phyloP scores from a whole-genome alignment of 2,113 vertebrate genomes.

The Centropristis striata region DNA sequence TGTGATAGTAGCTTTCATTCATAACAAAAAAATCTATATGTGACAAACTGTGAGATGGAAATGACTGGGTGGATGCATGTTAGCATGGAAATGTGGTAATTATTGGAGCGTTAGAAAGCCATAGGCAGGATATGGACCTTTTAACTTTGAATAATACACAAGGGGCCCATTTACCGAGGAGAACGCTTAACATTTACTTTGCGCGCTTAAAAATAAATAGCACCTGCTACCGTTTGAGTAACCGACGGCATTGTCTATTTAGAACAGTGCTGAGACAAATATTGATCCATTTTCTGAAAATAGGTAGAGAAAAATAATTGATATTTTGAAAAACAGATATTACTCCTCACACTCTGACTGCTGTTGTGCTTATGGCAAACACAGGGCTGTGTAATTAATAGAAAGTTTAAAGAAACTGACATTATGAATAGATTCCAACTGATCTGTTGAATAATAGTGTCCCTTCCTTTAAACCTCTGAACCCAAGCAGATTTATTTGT shows the following conservation, averaged over 20 bases:
- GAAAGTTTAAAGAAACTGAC: background rate
- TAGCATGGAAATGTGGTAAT: constrained; percentile 23
- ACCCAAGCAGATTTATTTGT: no score
- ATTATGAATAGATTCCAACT: background rate
- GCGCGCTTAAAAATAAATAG: background rate
- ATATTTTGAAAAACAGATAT: background rate
- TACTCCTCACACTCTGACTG: no score
- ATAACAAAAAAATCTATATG: constrained; percentile 33
- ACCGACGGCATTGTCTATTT: background rate
- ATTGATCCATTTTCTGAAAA: constrained; percentile 21
- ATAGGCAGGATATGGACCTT: constrained; percentile 2
- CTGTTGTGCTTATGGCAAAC: background rate
- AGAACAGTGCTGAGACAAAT: background rate
- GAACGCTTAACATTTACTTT: constrained; percentile 3
- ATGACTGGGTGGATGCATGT: background rate
- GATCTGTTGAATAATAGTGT: background rate
- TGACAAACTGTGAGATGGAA: constrained; percentile 27
- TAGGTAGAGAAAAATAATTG: background rate
- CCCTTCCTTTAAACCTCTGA: no score
- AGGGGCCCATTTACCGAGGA: constrained; percentile 3
- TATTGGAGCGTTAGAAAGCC: constrained; percentile 28
- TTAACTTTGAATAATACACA: constrained; percentile 24
- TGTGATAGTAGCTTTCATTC: constrained; percentile 7
- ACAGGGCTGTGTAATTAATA: background rate
- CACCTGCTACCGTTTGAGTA: constrained; percentile 13